Percentiles rank a stretch among this genome's conserved stretches.
phyloP scores from a whole-genome alignment of 2,797 vertebrate species.

The Danio jaintianensis region DNA sequence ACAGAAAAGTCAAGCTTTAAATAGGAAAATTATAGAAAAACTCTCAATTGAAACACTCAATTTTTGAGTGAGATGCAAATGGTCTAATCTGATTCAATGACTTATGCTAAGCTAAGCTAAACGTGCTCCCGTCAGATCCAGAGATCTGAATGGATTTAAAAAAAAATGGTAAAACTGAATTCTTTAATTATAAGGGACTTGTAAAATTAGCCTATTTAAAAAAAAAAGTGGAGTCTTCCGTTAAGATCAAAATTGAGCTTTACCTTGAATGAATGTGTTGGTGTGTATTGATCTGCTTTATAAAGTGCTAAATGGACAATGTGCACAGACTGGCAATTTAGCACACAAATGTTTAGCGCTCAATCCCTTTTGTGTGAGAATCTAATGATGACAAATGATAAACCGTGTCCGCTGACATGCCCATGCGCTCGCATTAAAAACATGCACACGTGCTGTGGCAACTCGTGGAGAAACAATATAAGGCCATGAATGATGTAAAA shows the following conservation, averaged over 20 bases:
- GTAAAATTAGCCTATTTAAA: background rate
- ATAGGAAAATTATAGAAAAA: no score
- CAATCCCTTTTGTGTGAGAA: constrained; percentile 24
- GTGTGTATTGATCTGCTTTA: constrained; percentile 10
- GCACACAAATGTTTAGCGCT: constrained; percentile 16
- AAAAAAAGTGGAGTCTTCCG: no score
- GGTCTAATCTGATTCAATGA: no score
- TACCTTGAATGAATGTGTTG: constrained; percentile 15
- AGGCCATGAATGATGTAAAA: constrained; percentile 19
- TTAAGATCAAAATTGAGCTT: background rate
- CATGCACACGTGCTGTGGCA: constrained; percentile 74
- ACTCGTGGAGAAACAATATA: background rate
- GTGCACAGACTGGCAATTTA: background rate
- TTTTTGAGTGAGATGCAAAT: no score
- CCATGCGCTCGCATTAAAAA: constrained; percentile 65
- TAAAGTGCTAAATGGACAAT: constrained; percentile 23
- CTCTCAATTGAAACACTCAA: no score
- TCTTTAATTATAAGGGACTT: no score
- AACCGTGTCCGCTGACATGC: constrained; percentile 65
- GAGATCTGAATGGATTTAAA: no score
- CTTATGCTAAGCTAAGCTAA: no score
- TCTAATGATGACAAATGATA: constrained; percentile 8
- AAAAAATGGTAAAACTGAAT: no score
- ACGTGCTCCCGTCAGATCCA: no score
- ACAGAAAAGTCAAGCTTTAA: no score